phyloP scores from a whole-genome alignment of 2,888 invertebrate species.

The Linnaemya tessellans region DNA sequence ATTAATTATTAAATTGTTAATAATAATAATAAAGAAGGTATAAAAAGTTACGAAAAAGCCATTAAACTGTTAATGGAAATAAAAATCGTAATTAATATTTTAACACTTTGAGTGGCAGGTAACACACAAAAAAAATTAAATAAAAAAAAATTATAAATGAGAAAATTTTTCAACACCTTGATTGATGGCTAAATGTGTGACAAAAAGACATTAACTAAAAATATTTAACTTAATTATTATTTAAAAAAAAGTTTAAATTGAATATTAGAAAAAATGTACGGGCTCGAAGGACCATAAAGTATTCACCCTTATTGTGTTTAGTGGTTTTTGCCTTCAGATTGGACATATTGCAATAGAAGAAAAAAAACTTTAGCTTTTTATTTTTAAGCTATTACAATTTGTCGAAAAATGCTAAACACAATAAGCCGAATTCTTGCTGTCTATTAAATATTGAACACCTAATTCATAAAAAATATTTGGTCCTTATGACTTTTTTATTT shows the following conservation, averaged over 20 bases:
- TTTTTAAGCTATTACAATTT: too few species aligned
- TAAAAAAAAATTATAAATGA: too few species aligned
- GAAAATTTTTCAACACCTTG: neutral
- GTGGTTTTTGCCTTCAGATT: too few species aligned
- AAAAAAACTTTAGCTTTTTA: too few species aligned
- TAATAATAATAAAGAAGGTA: neutral
- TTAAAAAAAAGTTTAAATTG: neutral
- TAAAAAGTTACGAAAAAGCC: constrained; percentile 19
- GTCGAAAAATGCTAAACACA: too few species aligned
- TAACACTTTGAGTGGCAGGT: neutral
- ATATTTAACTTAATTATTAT: neutral
- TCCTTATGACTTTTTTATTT: too few species aligned
- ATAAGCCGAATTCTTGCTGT: too few species aligned
- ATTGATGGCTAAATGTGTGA: neutral
- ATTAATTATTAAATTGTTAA: constrained; percentile 32
- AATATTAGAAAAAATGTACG: neutral
- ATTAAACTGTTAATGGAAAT: constrained; percentile 21
- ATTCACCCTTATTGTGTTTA: too few species aligned
- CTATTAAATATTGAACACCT: too few species aligned
- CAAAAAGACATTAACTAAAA: neutral
- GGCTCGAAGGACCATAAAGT: neutral
- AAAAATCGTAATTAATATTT: constrained; percentile 20
- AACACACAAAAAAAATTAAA: neutral
- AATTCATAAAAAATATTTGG: too few species aligned
- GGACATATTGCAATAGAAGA: too few species aligned